Conservation (phyloP, 2,113 vertebrate genomes). For the rat (Rattus norvegicus) region DNA sequence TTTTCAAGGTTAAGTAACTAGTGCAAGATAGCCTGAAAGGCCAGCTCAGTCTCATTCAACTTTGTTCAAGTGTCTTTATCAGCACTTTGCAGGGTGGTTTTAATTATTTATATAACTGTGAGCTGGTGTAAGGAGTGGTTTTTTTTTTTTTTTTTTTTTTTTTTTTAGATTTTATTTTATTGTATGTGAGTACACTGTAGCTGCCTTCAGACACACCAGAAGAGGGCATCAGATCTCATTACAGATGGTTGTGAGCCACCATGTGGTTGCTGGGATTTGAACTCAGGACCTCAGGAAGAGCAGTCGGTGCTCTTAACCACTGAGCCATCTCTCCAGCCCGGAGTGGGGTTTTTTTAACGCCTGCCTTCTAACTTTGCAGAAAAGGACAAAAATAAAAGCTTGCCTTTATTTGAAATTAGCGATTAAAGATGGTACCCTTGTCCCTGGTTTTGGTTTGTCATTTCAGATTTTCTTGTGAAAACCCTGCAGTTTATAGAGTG, state of each 20-base stretch:
- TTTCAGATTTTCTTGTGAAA: not conserved
- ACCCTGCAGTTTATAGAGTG: not conserved
- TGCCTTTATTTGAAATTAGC: conserved; percentile 26
- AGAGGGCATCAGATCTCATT: no score
- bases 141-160: no score
- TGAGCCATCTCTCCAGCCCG: no score
- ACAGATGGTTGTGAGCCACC: no score
- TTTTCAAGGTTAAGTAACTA: conserved; percentile 20
- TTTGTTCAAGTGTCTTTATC: conserved; percentile 18
- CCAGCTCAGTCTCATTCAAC: not conserved
- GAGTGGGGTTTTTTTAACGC: not conserved
- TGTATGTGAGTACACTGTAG: no score
- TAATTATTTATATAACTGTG: conserved; percentile 35
- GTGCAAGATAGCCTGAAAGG: not conserved
- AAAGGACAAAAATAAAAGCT: not conserved
- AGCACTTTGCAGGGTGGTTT: conserved; percentile 1
- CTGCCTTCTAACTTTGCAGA: not conserved
- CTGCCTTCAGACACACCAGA: no score
- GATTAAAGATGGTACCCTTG: not conserved
- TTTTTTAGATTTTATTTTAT: no score
- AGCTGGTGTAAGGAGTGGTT: not conserved
- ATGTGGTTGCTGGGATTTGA: no score
- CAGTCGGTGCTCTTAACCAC: no score
- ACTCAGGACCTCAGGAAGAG: no score
- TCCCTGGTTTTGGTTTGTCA: conserved; percentile 16